Conservation (phyloP, 2,797 vertebrate genomes). For the Enteromius trimaculatus region DNA sequence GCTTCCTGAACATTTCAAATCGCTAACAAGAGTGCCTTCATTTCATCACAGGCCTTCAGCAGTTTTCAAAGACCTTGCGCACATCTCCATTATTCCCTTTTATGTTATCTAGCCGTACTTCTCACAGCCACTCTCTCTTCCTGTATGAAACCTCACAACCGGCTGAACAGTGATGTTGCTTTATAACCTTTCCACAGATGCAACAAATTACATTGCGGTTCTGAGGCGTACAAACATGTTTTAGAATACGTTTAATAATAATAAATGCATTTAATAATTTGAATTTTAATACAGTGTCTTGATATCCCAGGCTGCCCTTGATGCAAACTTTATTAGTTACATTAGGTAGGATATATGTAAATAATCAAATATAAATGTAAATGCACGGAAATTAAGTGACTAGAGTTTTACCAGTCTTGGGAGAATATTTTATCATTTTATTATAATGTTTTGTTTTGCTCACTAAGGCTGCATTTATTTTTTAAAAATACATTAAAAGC, state of each 20-base stretch:
- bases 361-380: background rate
- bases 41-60: slow-evolving; percentile 40
- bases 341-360: background rate
- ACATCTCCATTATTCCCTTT: slow-evolving; percentile 46
- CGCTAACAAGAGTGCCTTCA: slow-evolving; percentile 11
- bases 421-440: background rate
- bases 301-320: background rate
- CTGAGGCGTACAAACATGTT: background rate
- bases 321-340: background rate
- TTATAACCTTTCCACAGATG: background rate
- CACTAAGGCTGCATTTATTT: background rate
- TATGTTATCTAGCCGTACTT: slow-evolving; percentile 22
- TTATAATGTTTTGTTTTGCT: background rate
- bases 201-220: background rate
- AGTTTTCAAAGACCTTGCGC: slow-evolving; percentile 32
- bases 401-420: background rate
- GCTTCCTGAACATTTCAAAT: slow-evolving; percentile 28
- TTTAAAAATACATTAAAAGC: background rate
- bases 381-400: background rate
- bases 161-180: background rate
- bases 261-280: too few species aligned
- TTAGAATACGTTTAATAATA: too few species aligned
- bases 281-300: background rate
- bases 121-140: slow-evolving; percentile 3
- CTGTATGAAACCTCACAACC: slow-evolving; percentile 8